Percentiles rank a stretch among this genome's conserved stretches.
phyloP scores from a whole-genome alignment of 2,888 invertebrate species.

The Xanthia icteritia region DNA sequence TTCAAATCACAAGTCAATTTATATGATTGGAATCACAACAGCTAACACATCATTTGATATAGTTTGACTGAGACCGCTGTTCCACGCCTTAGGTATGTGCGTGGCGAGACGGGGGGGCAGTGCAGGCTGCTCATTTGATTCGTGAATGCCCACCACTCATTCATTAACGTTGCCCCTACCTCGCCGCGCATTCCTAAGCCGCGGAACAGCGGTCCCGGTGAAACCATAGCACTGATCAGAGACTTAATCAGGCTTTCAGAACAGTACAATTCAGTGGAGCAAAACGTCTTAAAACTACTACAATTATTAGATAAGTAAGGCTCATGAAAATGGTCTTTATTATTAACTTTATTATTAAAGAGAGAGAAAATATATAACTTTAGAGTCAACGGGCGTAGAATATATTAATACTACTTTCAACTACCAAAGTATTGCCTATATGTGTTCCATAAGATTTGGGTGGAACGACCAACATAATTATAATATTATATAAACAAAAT shows the following conservation, averaged over 20 bases:
- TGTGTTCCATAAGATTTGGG: slow-evolving; percentile 22
- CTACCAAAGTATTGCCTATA: slow-evolving; percentile 29
- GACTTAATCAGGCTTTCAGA: neutral
- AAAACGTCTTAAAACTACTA: slow-evolving; percentile 26
- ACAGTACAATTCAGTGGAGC: slow-evolving; percentile 16
- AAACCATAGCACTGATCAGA: neutral
- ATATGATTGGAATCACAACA: no score
- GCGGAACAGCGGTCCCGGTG: no score
- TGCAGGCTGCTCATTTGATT: no score
- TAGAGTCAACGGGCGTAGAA: slow-evolving; percentile 44
- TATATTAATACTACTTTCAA: slow-evolving; percentile 27
- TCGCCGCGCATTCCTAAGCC: no score
- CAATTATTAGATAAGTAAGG: slow-evolving; percentile 45
- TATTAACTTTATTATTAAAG: slow-evolving; percentile 31
- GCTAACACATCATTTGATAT: no score
- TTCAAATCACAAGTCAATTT: no score
- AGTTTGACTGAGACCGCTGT: no score
- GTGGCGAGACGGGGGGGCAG: no score
- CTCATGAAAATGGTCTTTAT: slow-evolving; percentile 56
- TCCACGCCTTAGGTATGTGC: no score
- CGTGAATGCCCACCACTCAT: no score
- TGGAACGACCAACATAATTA: slow-evolving; percentile 27
- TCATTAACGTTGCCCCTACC: no score
- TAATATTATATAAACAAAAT: neutral
- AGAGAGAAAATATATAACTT: slow-evolving; percentile 41